Conservation (phyloP, 92 coral and sea anemone species). For the Phymanthus crucifer region DNA sequence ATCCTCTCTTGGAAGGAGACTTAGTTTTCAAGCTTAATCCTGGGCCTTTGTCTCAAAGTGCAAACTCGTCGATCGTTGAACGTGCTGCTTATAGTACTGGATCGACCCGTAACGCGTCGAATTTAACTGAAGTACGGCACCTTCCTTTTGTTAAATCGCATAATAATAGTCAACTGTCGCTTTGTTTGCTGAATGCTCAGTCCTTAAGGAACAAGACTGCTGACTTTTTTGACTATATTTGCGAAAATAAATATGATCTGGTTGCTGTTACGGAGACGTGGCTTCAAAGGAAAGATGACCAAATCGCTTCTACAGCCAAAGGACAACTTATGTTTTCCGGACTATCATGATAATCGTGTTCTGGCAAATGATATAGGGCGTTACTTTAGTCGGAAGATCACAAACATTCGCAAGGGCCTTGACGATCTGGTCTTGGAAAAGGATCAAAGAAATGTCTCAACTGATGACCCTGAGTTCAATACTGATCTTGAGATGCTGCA, state of each 20-base stretch:
- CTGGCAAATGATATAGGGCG: too few relatives aligned
- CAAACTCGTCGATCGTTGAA: not conserved
- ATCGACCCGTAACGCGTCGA: not conserved
- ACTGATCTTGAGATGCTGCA: not conserved
- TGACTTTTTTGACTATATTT: slow-evolving; percentile 18
- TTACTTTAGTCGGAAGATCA: too few relatives aligned
- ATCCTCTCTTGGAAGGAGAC: not conserved
- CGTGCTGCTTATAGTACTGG: not conserved
- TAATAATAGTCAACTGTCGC: not conserved
- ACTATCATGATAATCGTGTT: too few relatives aligned
- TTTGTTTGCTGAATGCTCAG: slow-evolving; percentile 13
- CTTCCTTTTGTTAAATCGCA: not conserved
- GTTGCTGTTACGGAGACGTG: slow-evolving; percentile 25
- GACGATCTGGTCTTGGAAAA: too few relatives aligned
- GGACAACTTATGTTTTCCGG: too few relatives aligned
- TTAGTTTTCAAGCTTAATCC: not conserved
- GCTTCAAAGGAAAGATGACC: not conserved
- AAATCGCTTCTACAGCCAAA: too few relatives aligned
- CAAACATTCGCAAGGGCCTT: too few relatives aligned
- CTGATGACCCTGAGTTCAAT: not conserved
- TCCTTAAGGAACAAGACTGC: slow-evolving; percentile 21
- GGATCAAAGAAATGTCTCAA: too few relatives aligned
- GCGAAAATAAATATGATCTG: slow-evolving; percentile 18
- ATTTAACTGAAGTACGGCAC: not conserved
- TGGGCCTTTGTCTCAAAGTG: not conserved